Conservation (phyloP, 2,888 invertebrate species). For the Drosophila pseudotakahashii region DNA sequence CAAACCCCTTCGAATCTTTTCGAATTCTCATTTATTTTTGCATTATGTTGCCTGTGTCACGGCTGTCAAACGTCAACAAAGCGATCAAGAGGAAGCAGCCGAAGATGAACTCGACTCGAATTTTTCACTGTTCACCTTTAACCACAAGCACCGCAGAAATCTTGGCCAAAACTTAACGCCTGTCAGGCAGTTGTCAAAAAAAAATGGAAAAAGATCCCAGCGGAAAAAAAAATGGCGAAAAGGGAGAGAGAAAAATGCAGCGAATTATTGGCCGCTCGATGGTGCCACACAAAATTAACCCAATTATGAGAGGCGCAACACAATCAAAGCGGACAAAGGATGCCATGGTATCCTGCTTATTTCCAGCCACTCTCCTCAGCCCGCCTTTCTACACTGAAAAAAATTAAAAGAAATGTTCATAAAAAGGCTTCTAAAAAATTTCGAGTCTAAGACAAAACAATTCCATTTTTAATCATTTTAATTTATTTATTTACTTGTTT, state of each 20-base stretch:
- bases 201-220: conserved; percentile 14
- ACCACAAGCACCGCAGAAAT: conserved; percentile 25
- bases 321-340: conserved; percentile 72
- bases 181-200: conserved; percentile 53
- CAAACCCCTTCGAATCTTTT: conserved; percentile 9
- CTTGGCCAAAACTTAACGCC: conserved; percentile 46
- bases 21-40: conserved; percentile 45
- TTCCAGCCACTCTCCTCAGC: background rate
- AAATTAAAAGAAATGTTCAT: background rate
- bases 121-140: conserved; percentile 47
- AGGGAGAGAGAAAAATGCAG: conserved; percentile 18
- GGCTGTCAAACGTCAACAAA: conserved; percentile 44
- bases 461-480: too few relatives aligned
- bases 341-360: conserved; percentile 37
- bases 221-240: conserved; percentile 15
- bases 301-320: conserved; percentile 75
- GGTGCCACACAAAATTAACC: conserved; percentile 77
- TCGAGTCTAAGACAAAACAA: too few relatives aligned
- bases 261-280: conserved; percentile 31
- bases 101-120: conserved; percentile 36
- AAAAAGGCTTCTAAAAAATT: too few relatives aligned
- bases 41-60: conserved; percentile 53
- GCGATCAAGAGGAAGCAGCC: conserved; percentile 12
- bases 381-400: background rate
- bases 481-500: too few relatives aligned